Conservation (phyloP, 2,888 invertebrate species). For the Brachypalpus laphriformis region DNA sequence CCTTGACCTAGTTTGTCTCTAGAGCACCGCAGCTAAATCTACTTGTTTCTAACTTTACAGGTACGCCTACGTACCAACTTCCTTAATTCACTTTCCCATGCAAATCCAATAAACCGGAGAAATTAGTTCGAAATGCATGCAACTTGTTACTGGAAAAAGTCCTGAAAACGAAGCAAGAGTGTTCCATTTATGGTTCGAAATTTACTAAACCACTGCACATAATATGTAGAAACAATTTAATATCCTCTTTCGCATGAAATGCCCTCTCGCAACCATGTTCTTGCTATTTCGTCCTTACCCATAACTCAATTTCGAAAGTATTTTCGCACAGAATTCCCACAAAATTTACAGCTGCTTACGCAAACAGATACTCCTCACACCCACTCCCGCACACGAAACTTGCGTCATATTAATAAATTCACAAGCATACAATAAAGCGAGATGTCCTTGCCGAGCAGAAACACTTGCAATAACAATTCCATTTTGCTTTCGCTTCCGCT, state of each 20-base stretch:
- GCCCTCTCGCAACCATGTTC: neutral
- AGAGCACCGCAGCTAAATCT: too few relatives aligned
- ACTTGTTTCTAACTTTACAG: too few relatives aligned
- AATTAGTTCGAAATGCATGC: slow-evolving; percentile 28
- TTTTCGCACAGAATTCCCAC: slow-evolving; percentile 6
- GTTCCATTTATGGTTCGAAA: neutral
- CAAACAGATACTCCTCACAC: neutral
- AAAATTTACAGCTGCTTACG: slow-evolving; percentile 26
- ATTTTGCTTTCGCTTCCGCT: slow-evolving; percentile 25
- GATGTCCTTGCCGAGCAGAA: slow-evolving; percentile 15
- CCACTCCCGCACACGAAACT: neutral
- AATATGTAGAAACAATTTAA: too few relatives aligned
- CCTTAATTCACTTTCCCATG: slow-evolving; percentile 22
- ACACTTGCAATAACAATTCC: slow-evolving; percentile 25
- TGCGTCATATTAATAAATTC: slow-evolving; percentile 30
- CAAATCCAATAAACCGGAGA: slow-evolving; percentile 19
- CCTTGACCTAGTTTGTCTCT: too few relatives aligned
- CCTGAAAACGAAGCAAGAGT: neutral
- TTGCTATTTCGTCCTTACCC: slow-evolving; percentile 8
- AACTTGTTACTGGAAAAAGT: neutral
- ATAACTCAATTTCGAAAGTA: slow-evolving; percentile 58
- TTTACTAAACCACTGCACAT: slow-evolving; percentile 14
- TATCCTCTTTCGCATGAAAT: slow-evolving; percentile 5
- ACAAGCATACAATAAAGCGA: slow-evolving; percentile 26
- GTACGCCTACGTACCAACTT: too few relatives aligned